Percentiles rank a stretch among this genome's conserved stretches.
These are phyloP conservation scores for Telmatherina bonti DNA, from an alignment of 2,797 vertebrate species.

Conservation along the genomic window DNA sequence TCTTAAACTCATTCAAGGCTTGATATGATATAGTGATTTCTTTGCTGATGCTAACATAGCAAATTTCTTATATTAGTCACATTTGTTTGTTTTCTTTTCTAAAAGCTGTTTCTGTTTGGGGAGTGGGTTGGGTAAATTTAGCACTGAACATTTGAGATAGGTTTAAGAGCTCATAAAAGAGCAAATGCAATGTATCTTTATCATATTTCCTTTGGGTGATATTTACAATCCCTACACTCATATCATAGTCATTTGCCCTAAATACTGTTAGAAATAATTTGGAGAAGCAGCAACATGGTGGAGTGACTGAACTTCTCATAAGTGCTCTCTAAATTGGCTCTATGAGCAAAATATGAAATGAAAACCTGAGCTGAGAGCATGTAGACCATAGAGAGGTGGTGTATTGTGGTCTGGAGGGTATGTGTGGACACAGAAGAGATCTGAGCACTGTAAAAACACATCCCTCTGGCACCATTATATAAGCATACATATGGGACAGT, in stretches of 20 bases:
- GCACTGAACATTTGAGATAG: conserved; percentile 49
- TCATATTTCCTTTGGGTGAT: conserved; percentile 79
- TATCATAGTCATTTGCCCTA: conserved; percentile 71
- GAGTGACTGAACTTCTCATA: conserved; percentile 72
- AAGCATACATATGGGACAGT: conserved; percentile 99
- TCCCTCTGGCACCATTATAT: conserved; percentile 97
- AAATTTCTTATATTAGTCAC: conserved; percentile 71
- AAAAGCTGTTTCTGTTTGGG: conserved; percentile 68
- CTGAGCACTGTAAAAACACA: conserved; percentile 92
- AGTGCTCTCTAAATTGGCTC: conserved; percentile 74
- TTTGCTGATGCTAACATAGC: conserved; percentile 63
- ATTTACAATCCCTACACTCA: conserved; percentile 80
- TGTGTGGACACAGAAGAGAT: conserved; percentile 73
- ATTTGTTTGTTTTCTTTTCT: conserved; percentile 72
- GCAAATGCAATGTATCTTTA: conserved; percentile 74
- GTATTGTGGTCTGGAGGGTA: conserved; percentile 67
- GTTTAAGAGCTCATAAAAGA: conserved; percentile 52
- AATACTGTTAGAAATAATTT: conserved; percentile 81
- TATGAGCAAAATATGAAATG: conserved; percentile 71
- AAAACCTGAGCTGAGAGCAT: conserved; percentile 66
- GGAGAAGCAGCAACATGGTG: conserved; percentile 61
- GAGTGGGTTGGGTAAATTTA: conserved; percentile 72
- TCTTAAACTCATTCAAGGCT: conserved; percentile 27
- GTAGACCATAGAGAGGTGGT: conserved; percentile 60
- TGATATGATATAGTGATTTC: conserved; percentile 47